These are phyloP conservation scores for Antechinus stuartii DNA, from an alignment of 2,113 vertebrate genomes.

Conservation along the genomic window DNA sequence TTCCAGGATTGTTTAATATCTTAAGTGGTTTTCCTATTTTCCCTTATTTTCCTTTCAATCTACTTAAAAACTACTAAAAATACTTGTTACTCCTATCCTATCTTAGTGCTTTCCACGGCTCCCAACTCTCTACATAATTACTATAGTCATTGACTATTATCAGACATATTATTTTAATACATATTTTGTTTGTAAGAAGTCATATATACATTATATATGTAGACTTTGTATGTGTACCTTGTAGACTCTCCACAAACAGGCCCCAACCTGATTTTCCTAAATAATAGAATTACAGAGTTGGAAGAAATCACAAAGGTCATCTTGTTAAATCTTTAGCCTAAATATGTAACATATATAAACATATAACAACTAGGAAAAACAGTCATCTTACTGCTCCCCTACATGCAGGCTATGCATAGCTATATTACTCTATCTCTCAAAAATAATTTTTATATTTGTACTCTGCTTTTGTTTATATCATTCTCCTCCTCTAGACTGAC, in stretches of 20 bases:
- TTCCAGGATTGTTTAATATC: neutral
- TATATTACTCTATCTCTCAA: neutral
- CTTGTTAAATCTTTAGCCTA: neutral
- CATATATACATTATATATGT: too few species aligned
- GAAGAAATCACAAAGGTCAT: neutral
- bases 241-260: neutral
- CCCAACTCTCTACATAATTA: neutral
- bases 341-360: too few species aligned
- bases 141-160: too few species aligned
- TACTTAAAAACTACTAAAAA: neutral
- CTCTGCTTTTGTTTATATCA: neutral
- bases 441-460: neutral
- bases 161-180: too few species aligned
- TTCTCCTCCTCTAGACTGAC: neutral
- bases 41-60: neutral
- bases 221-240: too few species aligned
- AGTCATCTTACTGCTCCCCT: neutral
- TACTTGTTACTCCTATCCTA: neutral
- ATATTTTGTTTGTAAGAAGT: too few species aligned
- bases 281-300: neutral
- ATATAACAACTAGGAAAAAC: neutral
- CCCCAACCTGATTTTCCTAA: neutral
- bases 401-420: neutral
- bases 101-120: constrained; percentile 44
- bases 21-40: neutral